Evolutionary conservation across 1,140 invertebrate genomes (phyloP), one percentile per base, ranked within the genome.

Genomic region (Agrypnia vestita): DNA sequence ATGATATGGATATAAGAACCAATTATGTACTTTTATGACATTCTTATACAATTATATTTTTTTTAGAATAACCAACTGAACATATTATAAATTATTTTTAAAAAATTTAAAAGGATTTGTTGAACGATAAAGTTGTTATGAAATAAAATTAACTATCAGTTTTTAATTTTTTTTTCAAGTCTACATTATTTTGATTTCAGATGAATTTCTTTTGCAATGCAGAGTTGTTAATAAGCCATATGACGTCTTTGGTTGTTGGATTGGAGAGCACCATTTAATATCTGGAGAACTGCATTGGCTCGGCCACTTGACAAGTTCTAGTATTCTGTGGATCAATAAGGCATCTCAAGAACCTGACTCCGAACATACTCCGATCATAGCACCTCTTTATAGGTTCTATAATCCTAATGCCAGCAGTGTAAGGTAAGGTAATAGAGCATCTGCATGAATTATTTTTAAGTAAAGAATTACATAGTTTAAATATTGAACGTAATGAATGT

Each of bases 171-270:
- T 51, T 51, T 12, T 15, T 51, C n/a, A 8, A 51, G n/a, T 25
- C 25, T 25, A 62, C 25, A 17, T 61, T 62, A 13, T 64, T 64
- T 64, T 25, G 13, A 21, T 83, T 83, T 67, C 49, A 83, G 82
- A 82, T 78, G 82, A 82, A 62, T 83, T 83, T 75, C 69, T 83
- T 1, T 88, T 97, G 11, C 94, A 96, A 84, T 96, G 95, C 84
- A 90, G 95, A 73, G 94, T 97, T 7, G 91, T 93, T 21, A 97
- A 96, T 88, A 96, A 96, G 81, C 96, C 96, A 0, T 97, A 96
- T 85, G 96, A 97, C 87, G 94, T 97, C 82, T 97, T 97, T 89
- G 96, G 96, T 15, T 94, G 95, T 51, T 97, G 96, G 96, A 97
- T 95, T 84, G 96, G 94, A 85, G 95, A 97, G 84, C 91, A 92